phyloP scores from a whole-genome alignment of 2,113 vertebrate genomes.

The Apeltes quadracus region DNA sequence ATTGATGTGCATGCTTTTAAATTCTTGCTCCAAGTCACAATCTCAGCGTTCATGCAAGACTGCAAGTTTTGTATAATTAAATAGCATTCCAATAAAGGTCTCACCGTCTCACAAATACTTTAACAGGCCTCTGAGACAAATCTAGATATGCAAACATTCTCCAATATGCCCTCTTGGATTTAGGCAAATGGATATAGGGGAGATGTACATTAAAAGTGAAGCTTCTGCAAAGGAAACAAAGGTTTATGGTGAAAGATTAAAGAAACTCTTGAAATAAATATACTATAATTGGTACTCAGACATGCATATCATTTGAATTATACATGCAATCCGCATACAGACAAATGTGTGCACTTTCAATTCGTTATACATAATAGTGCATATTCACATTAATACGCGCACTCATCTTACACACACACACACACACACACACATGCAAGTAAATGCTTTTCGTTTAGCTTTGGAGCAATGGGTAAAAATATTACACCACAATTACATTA shows the following conservation, averaged over 20 bases:
- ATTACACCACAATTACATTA: slow-evolving; percentile 65
- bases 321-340: not conserved
- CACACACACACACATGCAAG: not conserved
- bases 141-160: not conserved
- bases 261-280: not conserved
- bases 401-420: not conserved
- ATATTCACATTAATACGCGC: not conserved
- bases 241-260: not conserved
- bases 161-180: not conserved
- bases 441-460: slow-evolving; percentile 22
- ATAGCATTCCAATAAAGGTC: not conserved
- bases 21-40: not conserved
- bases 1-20: slow-evolving; percentile 14
- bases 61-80: slow-evolving; percentile 16
- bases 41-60: slow-evolving; percentile 10
- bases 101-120: slow-evolving; percentile 12
- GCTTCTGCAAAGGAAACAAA: not conserved
- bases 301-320: not conserved
- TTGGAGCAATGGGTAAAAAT: slow-evolving; percentile 50
- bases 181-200: not conserved
- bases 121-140: not conserved
- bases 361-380: slow-evolving; percentile 8
- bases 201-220: not conserved
- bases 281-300: slow-evolving; percentile 3
- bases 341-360: not conserved